phyloP scores from a whole-genome alignment of 2,113 vertebrate genomes.

The Aegithalos caudatus region DNA sequence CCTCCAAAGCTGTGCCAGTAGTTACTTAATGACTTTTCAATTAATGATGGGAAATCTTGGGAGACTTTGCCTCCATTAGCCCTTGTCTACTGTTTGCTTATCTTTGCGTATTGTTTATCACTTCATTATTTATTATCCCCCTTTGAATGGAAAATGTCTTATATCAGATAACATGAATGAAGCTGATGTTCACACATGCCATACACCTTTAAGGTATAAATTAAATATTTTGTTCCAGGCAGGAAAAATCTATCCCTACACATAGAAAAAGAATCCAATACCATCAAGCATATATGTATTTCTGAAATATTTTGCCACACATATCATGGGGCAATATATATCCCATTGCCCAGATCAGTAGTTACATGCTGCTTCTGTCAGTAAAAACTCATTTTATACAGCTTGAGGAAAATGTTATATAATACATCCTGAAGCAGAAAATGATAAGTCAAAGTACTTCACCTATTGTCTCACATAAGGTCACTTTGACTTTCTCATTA shows the following conservation, averaged over 20 bases:
- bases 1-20: neutral
- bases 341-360: neutral
- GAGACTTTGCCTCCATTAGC: neutral
- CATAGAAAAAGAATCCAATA: neutral
- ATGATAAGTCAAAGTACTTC: neutral
- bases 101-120: neutral
- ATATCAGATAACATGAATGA: neutral
- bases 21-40: neutral
- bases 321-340: neutral
- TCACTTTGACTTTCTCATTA: conserved; percentile 40
- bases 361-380: neutral
- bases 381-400: neutral
- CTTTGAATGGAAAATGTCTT: neutral
- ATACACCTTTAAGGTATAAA: neutral
- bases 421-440: neutral
- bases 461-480: neutral
- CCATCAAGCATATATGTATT: neutral
- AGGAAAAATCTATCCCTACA: neutral
- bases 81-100: neutral
- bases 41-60: neutral
- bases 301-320: neutral
- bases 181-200: neutral
- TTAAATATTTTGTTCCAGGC: neutral
- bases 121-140: neutral
- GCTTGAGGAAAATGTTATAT: neutral